Conservation (phyloP, 2,113 vertebrate genomes). For the Paradoxurus hermaphroditus region DNA sequence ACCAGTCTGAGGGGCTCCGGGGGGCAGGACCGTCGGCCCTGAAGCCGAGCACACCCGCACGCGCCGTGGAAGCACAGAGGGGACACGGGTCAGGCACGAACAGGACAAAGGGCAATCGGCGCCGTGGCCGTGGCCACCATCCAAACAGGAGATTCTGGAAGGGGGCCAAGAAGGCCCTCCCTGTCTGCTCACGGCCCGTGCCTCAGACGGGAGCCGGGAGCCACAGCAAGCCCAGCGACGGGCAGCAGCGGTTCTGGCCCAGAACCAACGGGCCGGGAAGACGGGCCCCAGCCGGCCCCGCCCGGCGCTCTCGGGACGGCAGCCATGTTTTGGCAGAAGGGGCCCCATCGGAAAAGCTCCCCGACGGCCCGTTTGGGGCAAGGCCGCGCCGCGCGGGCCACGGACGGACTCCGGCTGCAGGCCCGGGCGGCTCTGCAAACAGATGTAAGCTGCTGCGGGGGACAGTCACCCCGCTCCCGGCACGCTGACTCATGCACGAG, state of each 20-base stretch:
- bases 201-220: neutral
- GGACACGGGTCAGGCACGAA: neutral
- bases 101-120: neutral
- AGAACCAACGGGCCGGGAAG: neutral
- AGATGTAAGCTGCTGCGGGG: too few species aligned
- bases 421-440: neutral
- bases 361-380: neutral
- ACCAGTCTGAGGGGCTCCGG: too few species aligned
- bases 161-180: neutral
- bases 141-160: neutral
- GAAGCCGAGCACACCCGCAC: accelerated
- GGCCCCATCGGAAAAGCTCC: neutral
- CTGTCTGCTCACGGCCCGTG: accelerated
- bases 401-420: neutral
- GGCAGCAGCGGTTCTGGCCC: neutral
- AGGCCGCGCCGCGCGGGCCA: accelerated
- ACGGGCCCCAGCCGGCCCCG: accelerated
- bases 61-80: neutral
- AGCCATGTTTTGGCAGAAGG: neutral
- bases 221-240: neutral
- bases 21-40: neutral
- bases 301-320: neutral
- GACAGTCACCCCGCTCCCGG: accelerated
- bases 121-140: accelerated
- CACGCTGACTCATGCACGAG: accelerated